Conservation (phyloP, 2,888 invertebrate species). For the Lithosia quadra region DNA sequence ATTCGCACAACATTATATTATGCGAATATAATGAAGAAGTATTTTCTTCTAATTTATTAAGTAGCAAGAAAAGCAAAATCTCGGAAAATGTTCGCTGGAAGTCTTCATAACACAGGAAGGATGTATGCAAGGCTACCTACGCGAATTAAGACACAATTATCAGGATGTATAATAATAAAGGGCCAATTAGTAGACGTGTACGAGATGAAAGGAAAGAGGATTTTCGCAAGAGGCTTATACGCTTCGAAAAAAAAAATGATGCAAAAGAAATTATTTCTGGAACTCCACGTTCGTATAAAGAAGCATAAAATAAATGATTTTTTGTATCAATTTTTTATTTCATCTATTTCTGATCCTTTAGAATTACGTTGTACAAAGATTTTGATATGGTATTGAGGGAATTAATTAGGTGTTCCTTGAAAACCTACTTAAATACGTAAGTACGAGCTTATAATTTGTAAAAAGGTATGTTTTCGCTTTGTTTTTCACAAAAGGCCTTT, state of each 20-base stretch:
- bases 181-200: constrained; percentile 11
- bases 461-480: not conserved
- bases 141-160: not conserved
- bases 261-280: not conserved
- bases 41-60: not conserved
- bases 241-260: not conserved
- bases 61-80: not conserved
- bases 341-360: not conserved
- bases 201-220: constrained; percentile 8
- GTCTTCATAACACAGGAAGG: not conserved
- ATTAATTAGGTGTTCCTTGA: not conserved
- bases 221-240: constrained; percentile 8
- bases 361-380: not conserved
- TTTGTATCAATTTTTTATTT: not conserved
- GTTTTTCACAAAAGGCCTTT: not conserved
- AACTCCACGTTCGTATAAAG: not conserved
- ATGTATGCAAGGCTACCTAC: not conserved
- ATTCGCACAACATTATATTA: no score
- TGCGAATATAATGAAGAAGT: no score
- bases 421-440: not conserved
- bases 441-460: not conserved
- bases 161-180: not conserved
- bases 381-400: not conserved
- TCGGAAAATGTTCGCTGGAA: not conserved
- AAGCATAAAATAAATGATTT: not conserved